Conservation (phyloP, 2,888 invertebrate genomes). For the Xanthorhoe spadicearia region DNA sequence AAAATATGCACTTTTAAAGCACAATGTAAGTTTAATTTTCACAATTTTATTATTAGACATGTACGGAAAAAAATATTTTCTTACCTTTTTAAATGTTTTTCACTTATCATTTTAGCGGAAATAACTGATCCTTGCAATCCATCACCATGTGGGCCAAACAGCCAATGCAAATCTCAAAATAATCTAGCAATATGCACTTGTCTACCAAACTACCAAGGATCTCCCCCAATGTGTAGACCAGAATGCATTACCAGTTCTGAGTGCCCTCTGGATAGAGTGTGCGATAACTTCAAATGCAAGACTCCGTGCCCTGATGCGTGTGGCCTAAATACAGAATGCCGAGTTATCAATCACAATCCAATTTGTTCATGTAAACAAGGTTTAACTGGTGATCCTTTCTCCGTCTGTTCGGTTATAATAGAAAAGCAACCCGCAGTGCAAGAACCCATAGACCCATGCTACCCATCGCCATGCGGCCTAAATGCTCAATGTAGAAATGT, state of each 20-base stretch:
- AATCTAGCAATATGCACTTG: constrained; percentile 89
- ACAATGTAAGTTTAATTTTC: constrained; percentile 80
- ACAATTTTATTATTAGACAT: neutral
- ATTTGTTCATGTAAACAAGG: constrained; percentile 88
- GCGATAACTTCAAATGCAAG: constrained; percentile 88
- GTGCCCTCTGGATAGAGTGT: constrained; percentile 87
- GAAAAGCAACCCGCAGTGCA: constrained; percentile 58
- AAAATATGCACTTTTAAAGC: constrained; percentile 83
- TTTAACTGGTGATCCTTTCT: constrained; percentile 87
- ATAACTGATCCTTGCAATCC: constrained; percentile 85
- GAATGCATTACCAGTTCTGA: constrained; percentile 89
- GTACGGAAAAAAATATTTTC: too few relatives aligned
- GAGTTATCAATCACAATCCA: constrained; percentile 89
- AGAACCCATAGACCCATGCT: constrained; percentile 85
- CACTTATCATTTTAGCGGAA: constrained; percentile 61
- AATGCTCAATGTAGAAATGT: constrained; percentile 86
- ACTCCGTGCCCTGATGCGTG: constrained; percentile 90
- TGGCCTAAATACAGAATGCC: constrained; percentile 88
- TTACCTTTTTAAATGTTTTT: too few relatives aligned
- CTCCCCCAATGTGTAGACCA: constrained; percentile 88
- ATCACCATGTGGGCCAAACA: constrained; percentile 92
- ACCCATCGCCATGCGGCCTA: constrained; percentile 91
- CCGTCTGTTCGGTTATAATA: constrained; percentile 70
- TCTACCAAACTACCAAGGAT: constrained; percentile 86
- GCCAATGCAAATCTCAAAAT: constrained; percentile 84